Base-by-base conservation (phyloP, 2,797 vertebrate genomes). In the Anguilla pacifica region DNA sequence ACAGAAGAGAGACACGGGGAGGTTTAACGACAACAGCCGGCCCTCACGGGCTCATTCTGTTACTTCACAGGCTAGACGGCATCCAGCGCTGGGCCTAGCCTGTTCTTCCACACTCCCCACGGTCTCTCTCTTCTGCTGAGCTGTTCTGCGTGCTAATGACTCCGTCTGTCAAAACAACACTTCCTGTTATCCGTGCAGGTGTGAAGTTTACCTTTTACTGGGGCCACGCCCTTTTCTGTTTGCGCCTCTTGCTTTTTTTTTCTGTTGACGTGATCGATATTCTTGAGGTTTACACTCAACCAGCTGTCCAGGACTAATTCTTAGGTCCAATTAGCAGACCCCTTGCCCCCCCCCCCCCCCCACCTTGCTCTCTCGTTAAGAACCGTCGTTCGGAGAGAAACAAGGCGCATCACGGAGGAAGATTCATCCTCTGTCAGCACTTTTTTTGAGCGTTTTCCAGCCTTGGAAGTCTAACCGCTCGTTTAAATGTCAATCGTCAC, bases 221-320 rank as follows among this genome's bases (percentile, higher is more conserved):
- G 3, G 88, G 82, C 67, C 87, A 86, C 83, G 55, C 86, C 13
- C 15, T 59, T 17, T 59, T 59, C 57, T 59, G 57, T 59, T 59
- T 59, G 15, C 57, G 3, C 57, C 57, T 59, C 57, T 59, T 19
- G 57, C 86, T 81, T 31, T 82, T 61, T 88, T 86, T 89, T 85
- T 90, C 90, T 90, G 88, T 91, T 88, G 85, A 89, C 74, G 46
- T 59, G 79, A 93, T 93, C 92, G 89, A 92, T 94, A 85, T 43
- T 89, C 88, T 92, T 90, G 19, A 90, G 90, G 88, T 89, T 88
- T 89, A 89, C 88, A 92, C 89, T 70, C 64, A 90, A 90, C 70
- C 91, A 91, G 89, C 94, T 93, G 92, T 89, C 90, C 91, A 89
- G 82, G 88, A 86, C 91, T 93, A 91, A 92, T 93, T 94, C 94